Evolutionary conservation across 2,797 vertebrate species (phyloP).

Genomic region (Balearica regulorum): DNA sequence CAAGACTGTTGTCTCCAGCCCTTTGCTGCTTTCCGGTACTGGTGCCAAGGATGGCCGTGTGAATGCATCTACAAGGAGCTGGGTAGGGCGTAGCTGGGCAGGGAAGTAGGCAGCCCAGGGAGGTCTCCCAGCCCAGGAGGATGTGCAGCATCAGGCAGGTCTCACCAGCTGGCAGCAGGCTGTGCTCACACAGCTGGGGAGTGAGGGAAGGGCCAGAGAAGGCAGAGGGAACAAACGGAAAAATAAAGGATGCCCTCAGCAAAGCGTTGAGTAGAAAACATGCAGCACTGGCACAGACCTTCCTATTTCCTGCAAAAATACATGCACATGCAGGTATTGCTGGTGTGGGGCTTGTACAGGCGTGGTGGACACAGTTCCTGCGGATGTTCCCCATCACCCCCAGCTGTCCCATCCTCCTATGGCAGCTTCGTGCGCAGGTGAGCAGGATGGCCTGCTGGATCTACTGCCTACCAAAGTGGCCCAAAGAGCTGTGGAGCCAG

Average conservation of each 20-base stretch:
- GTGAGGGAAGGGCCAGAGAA: background rate
- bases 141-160: background rate
- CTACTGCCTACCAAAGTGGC: background rate
- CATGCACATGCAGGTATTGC: accelerated
- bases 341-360: accelerated
- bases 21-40: background rate
- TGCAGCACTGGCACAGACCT: accelerated
- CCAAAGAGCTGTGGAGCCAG: background rate
- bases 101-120: background rate
- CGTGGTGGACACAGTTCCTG: background rate
- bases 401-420: background rate
- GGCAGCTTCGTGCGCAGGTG: accelerated
- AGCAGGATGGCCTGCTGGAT: accelerated
- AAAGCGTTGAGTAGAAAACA: background rate
- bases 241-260: background rate
- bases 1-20: background rate
- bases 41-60: accelerated
- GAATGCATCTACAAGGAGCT: accelerated
- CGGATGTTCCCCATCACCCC: background rate
- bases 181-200: background rate
- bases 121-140: background rate
- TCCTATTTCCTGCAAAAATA: background rate
- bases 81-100: accelerated
- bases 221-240: background rate
- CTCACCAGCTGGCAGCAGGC: background rate